Evolutionary conservation across 2,797 vertebrate species (phyloP).

Genomic region (Glyptemys insculpta): DNA sequence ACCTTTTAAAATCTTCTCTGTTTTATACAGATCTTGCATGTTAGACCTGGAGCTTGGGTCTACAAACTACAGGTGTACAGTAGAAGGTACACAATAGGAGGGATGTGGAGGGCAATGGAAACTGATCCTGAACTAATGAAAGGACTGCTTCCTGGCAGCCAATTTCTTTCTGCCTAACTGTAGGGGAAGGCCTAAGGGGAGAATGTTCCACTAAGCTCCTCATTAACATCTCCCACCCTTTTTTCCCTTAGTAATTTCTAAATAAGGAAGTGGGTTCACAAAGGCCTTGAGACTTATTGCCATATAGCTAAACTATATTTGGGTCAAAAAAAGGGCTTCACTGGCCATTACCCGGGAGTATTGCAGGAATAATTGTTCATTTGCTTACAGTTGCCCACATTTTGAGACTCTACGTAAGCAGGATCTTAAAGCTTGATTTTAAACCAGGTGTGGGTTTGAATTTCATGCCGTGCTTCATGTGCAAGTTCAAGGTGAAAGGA

Average conservation of each 20-base stretch:
- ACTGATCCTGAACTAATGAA: background rate
- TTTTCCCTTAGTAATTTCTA: background rate
- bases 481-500: background rate
- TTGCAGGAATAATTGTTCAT: background rate
- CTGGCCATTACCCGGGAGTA: background rate
- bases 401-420: background rate
- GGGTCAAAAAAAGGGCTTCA: background rate
- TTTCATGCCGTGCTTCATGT: background rate
- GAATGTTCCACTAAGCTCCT: background rate
- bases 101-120: background rate
- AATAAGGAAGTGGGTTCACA: background rate
- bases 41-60: accelerated
- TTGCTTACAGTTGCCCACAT: background rate
- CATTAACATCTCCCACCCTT: background rate
- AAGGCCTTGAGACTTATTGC: background rate
- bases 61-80: background rate
- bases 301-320: background rate
- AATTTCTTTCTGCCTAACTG: background rate
- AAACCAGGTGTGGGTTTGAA: background rate
- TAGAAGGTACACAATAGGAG: background rate
- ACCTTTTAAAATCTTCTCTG: background rate
- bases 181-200: background rate
- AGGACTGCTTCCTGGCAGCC: accelerated
- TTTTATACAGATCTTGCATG: background rate
- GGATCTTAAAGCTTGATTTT: background rate